Evolutionary conservation across 2,113 vertebrate species (phyloP).

Genomic region (Nyctibius bracteatus): DNA sequence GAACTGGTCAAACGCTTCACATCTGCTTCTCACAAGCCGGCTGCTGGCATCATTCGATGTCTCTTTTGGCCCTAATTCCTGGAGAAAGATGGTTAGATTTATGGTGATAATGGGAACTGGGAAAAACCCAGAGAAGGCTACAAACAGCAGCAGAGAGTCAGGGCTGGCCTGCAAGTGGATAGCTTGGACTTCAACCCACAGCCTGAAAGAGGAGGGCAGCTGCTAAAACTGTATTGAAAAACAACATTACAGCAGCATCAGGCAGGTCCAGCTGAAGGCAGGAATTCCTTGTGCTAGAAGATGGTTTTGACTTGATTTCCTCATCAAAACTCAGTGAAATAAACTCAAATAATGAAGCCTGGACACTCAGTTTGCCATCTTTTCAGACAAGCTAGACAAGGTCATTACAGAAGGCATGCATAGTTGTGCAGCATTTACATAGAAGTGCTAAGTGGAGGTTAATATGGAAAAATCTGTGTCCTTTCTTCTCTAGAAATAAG

Average conservation of each 20-base stretch:
- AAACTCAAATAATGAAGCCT: background rate
- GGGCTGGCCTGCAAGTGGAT: background rate
- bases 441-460: background rate
- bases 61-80: background rate
- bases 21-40: background rate
- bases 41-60: background rate
- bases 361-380: background rate
- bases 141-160: fast-evolving
- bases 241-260: background rate
- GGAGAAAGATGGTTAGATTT: background rate
- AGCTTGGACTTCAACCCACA: background rate
- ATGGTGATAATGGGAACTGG: background rate
- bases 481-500: background rate
- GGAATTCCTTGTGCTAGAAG: background rate
- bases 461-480: background rate
- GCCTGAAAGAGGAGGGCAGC: background rate
- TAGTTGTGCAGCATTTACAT: background rate
- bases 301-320: background rate
- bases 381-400: background rate
- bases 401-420: background rate
- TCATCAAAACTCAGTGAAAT: background rate
- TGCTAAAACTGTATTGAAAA: background rate
- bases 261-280: background rate
- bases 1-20: background rate
- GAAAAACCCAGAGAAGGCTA: background rate